Percentiles rank a stretch among this genome's conserved stretches.
Evolutionary conservation across 2,113 vertebrate genomes (phyloP).

Genomic region (Misgurnus anguillicaudatus): DNA sequence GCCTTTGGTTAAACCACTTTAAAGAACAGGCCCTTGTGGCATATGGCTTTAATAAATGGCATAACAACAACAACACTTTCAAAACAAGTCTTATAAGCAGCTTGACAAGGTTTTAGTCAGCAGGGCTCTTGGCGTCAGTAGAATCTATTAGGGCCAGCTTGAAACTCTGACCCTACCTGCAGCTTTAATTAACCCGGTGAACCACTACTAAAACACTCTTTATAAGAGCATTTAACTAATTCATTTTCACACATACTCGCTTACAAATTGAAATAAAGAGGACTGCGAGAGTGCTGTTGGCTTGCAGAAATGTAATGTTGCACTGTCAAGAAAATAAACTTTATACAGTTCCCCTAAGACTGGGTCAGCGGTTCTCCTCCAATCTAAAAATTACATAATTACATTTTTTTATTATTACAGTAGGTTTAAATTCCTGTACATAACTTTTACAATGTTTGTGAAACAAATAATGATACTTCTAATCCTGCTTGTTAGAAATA

Average conservation of each 20-base stretch:
- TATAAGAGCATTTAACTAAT: constrained; percentile 33
- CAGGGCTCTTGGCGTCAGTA: not conserved
- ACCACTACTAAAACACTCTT: constrained; percentile 16
- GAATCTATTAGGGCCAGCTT: constrained; percentile 7
- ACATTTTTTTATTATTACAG: too few relatives aligned
- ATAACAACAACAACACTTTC: not conserved
- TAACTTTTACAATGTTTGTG: not conserved
- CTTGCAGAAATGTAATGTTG: constrained; percentile 56
- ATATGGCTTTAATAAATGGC: not conserved
- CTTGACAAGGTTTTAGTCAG: constrained; percentile 6
- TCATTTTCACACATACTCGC: constrained; percentile 10
- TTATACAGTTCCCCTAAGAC: constrained; percentile 35
- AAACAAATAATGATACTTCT: too few relatives aligned
- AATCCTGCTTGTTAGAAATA: too few relatives aligned
- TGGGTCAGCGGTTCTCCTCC: not conserved
- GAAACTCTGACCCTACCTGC: constrained; percentile 1
- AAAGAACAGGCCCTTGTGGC: not conserved
- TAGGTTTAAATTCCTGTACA: too few relatives aligned
- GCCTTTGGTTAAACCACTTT: too few relatives aligned
- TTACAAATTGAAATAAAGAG: constrained; percentile 42
- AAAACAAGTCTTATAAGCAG: constrained; percentile 8
- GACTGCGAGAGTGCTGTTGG: constrained; percentile 46
- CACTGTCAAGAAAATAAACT: constrained; percentile 52
- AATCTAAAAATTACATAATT: not conserved
- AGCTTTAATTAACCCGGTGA: constrained; percentile 43